phyloP scores from a whole-genome alignment of 37 sponge, comb jelly and placozoan species.

The Crambe crambe region DNA sequence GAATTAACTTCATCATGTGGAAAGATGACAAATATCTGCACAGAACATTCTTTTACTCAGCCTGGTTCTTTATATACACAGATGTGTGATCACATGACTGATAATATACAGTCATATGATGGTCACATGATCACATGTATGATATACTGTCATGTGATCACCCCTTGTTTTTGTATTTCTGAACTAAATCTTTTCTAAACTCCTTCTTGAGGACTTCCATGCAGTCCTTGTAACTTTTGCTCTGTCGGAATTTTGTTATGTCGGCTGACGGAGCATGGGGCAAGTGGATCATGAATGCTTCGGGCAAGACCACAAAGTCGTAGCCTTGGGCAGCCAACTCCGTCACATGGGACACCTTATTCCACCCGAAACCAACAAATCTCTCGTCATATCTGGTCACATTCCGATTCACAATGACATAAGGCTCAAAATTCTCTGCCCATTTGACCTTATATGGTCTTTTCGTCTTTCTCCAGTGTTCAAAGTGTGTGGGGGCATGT shows the following conservation, averaged over 20 bases:
- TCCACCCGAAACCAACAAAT: constrained; percentile 96
- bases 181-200: constrained; percentile 41
- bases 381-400: constrained; percentile 66
- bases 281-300: constrained; percentile 86
- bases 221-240: constrained; percentile 72
- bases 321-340: constrained; percentile 72
- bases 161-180: constrained; percentile 1
- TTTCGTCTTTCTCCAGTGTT: constrained; percentile 59
- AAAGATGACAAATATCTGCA: no score
- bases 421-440: constrained; percentile 90
- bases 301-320: constrained; percentile 82
- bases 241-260: constrained; percentile 67
- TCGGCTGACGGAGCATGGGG: constrained; percentile 92
- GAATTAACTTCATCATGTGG: no score
- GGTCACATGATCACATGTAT: no score
- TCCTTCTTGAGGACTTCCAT: constrained; percentile 63
- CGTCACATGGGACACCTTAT: constrained; percentile 93
- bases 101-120: no score
- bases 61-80: no score
- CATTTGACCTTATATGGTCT: constrained; percentile 80
- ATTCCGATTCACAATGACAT: constrained; percentile 64
- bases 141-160: no score
- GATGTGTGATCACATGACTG: no score
- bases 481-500: constrained; percentile 80
- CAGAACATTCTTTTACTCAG: no score